Evolutionary conservation across 2,797 vertebrate species (phyloP), one percentile per base, ranked within the genome.

Genomic region (Anolis apletophallus): DNA sequence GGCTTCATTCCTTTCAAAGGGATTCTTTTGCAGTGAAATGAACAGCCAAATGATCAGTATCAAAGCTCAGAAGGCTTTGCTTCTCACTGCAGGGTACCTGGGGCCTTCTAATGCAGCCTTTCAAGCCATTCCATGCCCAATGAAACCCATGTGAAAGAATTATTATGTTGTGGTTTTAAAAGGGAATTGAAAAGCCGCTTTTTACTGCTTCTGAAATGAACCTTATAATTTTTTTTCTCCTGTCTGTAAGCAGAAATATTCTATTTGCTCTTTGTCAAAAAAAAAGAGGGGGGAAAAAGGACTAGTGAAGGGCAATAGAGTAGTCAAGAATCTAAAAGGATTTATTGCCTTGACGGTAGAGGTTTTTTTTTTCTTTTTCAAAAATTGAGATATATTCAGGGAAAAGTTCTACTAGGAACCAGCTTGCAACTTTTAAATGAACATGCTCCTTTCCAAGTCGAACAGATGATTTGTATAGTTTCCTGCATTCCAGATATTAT

Each of bases 181-280:
- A 93, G 86, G 88, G 94, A 95, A 93, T 90, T 91, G 91, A 88
- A 91, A 95, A 93, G 93, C 86, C 88, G 75, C 55, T 89, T 91
- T 94, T 95, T 94, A 89, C 89, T 93, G 91, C 88, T 87, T 91
- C 90, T 91, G 92, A 94, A 93, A 93, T 91, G 90, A 93, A 92
- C 87, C 88, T 93, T 91, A 81, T 93, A 87, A 93, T 90, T 94
- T 92, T 86, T n/a, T 9, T 1, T 54, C 32, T 81, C 88, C 81
- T 89, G 77, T 87, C 89, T 91, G 73, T 87, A 72, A 85, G 88
- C 64, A 79, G 77, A 75, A 61, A 67, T 79, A 26, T 89, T 88
- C 88, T 81, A 29, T 86, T 89, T 76, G 4, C 16, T 19, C 74
- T 68, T 68, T 79, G 75, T 86, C 83, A 86, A 36, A 89, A 8